These are phyloP conservation scores for Channa maculata DNA, from an alignment of 2,113 vertebrate genomes.

Conservation along the genomic window DNA sequence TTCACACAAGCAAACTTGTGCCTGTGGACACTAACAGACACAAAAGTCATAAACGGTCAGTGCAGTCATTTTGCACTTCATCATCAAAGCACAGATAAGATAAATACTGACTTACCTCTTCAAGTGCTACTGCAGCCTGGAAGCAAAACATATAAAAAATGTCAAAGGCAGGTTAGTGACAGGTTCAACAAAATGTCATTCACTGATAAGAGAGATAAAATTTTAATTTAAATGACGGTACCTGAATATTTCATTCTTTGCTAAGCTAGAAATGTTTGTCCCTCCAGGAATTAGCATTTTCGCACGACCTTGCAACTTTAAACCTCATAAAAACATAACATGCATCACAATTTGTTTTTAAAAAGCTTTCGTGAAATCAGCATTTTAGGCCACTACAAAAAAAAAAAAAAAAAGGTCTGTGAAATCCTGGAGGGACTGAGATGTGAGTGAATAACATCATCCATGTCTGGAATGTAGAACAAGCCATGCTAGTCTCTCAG, in stretches of 20 bases:
- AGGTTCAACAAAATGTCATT: background rate
- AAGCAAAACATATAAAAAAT: constrained; percentile 56
- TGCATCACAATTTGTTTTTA: no score
- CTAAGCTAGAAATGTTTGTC: constrained; percentile 4
- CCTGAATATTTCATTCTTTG: background rate
- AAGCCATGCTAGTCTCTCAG: constrained; percentile 27
- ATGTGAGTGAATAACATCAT: constrained; percentile 21
- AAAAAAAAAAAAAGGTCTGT: no score
- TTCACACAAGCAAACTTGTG: constrained; percentile 84
- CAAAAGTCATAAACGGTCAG: background rate
- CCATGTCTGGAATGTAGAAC: constrained; percentile 43
- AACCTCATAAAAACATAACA: no score
- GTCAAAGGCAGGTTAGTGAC: background rate
- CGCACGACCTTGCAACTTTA: no score
- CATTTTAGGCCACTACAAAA: no score
- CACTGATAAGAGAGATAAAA: background rate
- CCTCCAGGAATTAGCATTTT: no score
- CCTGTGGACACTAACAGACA: constrained; percentile 81
- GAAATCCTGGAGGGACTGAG: background rate
- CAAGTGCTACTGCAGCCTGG: constrained; percentile 83
- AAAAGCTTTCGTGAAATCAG: no score
- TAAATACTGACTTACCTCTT: constrained; percentile 80
- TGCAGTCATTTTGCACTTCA: background rate
- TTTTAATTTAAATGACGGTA: background rate
- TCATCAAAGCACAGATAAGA: no score